Base-by-base conservation (phyloP, 2,888 invertebrate genomes). In the Dorcus parallelipipedus region DNA sequence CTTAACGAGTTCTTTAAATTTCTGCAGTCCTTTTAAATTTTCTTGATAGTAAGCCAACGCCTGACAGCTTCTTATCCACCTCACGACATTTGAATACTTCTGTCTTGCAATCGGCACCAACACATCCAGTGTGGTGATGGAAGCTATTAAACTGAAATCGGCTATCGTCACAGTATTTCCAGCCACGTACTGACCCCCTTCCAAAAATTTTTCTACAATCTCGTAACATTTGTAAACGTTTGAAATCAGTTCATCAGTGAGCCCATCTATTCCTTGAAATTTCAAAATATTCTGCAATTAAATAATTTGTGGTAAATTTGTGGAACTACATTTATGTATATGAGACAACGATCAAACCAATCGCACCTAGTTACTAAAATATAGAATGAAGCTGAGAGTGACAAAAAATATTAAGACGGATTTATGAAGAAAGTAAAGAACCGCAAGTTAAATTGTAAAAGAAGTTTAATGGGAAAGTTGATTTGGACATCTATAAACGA, bases 81-180 rank as follows among this genome's bases (percentile, higher is more conserved):
- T 64, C 0, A 52, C 40, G n/a, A 77, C 39, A 49, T 71, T 71
- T 0, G 73, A 71, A 63, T 68, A 71, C 8, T 43, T 17, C 6
- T 67, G 63, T 33, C 26, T 33, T 6, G 52, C 62, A 52, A 78
- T 55, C 10, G 77, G 73, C 2, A 74, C 58, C n/a, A 78, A 58
- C 47, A 72, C 65, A 9, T 68, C 62, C 3, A 77, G 55, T 2
- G 71, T 69, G 0, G 76, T 69, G 3, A 78, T 63, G 0, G 73
- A 71, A 7, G 80, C 71, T 8, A 78, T 75, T 33, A 80, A 72
- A 9, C 78, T 76, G 43, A 83, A 71, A 66, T 85, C 85, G 7
- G 84, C 84, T 50, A 85, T 74, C 3, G 84, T 84, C 49, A 82
- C 67, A n/a, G 75, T 67, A 50, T 83, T 76, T 1, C 80, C 81